Evolutionary conservation across 2,113 vertebrate genomes (phyloP), one percentile per base, ranked within the genome.

Genomic region (Notiomystis cincta): DNA sequence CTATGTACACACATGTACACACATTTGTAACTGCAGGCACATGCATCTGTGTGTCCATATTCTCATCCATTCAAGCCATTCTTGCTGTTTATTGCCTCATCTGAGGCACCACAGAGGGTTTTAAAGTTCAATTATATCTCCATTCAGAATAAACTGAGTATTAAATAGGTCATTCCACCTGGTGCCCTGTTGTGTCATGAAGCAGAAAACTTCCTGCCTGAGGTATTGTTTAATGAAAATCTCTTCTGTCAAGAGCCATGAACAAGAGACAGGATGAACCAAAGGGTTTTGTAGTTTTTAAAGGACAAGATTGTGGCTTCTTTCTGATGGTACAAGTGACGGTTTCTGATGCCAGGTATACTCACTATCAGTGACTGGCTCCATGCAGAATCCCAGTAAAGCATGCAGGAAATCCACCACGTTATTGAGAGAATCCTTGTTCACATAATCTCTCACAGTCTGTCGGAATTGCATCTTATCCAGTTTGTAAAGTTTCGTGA

Each of bases 321-420:
- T 53, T 81, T 51, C 66, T 37, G 53, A 35, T 3, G 11, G 33
- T 31, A 78, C 30, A 72, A 53, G 27, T 50, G 44, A 42, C 33
- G 67, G 10, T 15, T 77, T 87, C 31, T 78, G 64, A 22, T 22
- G 14, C 5, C 51, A 75, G 38, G 30, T 89, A 44, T 96, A 98
- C 99, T 99, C 98, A 99, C 99, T 99, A 97, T 99, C 99, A 60
- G 99, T 99, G 94, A 99, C 98, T 10, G 99, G 99, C 97, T 99
- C 99, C 99, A 99, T 99, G 96, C 99, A 99, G 98, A 99, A 99
- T 96, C 99, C 99, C 97, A 99, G 98, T 86, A 99, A 98, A 84
- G 99, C 99, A 92, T 99, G 99, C 85, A 99, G 98, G 98, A 99
- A 99, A 98, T 99, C 99, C 97, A 99, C 99, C 87, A 99, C 99